Evolutionary conservation across 2,113 vertebrate species (phyloP).

Genomic region (Aegypius monachus): DNA sequence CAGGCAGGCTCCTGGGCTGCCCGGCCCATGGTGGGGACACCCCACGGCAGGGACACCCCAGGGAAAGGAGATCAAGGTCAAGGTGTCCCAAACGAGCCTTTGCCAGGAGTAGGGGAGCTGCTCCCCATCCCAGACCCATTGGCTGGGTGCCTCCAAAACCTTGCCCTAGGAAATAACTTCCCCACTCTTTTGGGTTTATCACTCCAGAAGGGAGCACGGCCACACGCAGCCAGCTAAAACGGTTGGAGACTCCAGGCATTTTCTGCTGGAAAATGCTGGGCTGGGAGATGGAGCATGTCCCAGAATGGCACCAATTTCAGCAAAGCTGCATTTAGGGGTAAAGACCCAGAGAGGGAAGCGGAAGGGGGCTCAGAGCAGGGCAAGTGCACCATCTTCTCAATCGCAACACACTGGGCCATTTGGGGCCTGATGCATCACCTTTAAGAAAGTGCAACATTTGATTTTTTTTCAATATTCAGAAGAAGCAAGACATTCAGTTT

Average conservation of each 20-base stretch:
- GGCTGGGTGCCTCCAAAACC: neutral
- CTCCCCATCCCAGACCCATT: neutral
- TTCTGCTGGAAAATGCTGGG: neutral
- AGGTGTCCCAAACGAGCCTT: neutral
- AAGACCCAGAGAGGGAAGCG: neutral
- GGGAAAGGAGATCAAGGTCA: neutral
- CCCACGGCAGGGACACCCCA: neutral
- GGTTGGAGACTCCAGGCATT: neutral
- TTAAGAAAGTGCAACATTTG: neutral
- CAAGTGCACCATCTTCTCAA: neutral
- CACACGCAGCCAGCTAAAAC: neutral
- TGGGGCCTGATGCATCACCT: neutral
- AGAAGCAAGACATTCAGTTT: neutral
- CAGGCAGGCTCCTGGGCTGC: neutral
- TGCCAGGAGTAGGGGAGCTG: neutral
- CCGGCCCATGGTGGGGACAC: neutral
- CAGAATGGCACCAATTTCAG: neutral
- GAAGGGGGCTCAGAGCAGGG: neutral
- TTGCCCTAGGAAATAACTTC: neutral
- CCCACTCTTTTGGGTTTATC: neutral
- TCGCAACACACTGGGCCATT: neutral
- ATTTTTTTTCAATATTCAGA: neutral
- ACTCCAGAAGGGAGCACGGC: neutral
- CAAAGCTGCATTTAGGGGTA: neutral
- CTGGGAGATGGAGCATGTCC: neutral